Evolutionary conservation across 2,113 vertebrate species (phyloP).

Genomic region (Perca flavescens): DNA sequence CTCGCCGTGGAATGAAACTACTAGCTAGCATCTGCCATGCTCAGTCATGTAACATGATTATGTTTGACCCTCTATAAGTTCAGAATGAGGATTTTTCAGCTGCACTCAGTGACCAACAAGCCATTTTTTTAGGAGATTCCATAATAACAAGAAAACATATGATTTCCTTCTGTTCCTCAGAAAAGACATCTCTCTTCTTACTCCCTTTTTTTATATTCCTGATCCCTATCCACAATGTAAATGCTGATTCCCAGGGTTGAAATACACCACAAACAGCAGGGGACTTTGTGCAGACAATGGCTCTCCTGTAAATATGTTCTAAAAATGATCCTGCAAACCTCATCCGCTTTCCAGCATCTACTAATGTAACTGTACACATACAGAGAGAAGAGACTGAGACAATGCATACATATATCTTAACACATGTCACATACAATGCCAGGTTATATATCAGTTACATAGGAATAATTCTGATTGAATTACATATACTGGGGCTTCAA

Average conservation of each 20-base stretch:
- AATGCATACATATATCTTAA: constrained; percentile 31
- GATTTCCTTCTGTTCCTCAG: not conserved
- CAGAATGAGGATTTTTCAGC: not conserved
- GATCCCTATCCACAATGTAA: constrained; percentile 14
- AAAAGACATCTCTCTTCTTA: not conserved
- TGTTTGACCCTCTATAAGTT: not conserved
- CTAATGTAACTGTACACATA: not conserved
- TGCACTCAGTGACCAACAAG: not conserved
- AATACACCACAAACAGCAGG: constrained; percentile 52
- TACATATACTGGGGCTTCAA: constrained; percentile 28
- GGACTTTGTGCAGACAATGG: constrained; percentile 21
- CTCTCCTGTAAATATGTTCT: constrained; percentile 9
- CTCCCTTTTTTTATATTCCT: not conserved
- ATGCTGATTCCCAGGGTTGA: constrained; percentile 31
- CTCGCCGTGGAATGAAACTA: no score
- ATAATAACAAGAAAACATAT: not conserved
- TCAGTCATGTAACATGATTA: not conserved
- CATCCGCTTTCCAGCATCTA: not conserved
- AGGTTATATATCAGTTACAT: constrained; percentile 53
- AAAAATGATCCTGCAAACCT: constrained; percentile 36
- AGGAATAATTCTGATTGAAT: constrained; percentile 44
- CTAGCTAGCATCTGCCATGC: no score
- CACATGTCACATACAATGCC: constrained; percentile 34
- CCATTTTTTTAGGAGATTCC: not conserved
- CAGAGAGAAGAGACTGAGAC: constrained; percentile 18